A percentile compares a stretch with the other conserved stretches of the same genome.
phyloP scores from a whole-genome alignment of 1,140 invertebrate species.

The fruit fly (Drosophila melanogaster) region Release_6_plus_ISO1_MT NT_033777.3:6657001-6657500 shows the following conservation, averaged over 20 bases:
- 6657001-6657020: neutral
- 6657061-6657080: constrained; percentile 1
- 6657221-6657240: constrained; percentile 51
- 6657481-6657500: neutral
- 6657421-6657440: neutral
- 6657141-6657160: constrained; percentile 57
- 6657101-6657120: neutral
- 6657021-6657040: neutral
- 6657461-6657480: neutral
- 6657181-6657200: constrained; percentile 21
- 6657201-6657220: constrained; percentile 21
- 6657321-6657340: constrained; percentile 75
- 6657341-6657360: constrained; percentile 4
- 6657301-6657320: constrained; percentile 79
- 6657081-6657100: neutral
- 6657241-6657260: constrained; percentile 74
- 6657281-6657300: constrained; percentile 83
- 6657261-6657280: constrained; percentile 84
- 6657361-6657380: constrained; percentile 47
- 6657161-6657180: constrained; percentile 33
- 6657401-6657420: constrained; percentile 30
- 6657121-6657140: neutral
- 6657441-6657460: neutral
- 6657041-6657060: constrained; percentile 4
- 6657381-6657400: constrained; percentile 48